Evolutionary conservation across 2,113 vertebrate genomes (phyloP), one percentile per base, ranked within the genome.

Genomic region (Gymnobelideus leadbeateri): DNA sequence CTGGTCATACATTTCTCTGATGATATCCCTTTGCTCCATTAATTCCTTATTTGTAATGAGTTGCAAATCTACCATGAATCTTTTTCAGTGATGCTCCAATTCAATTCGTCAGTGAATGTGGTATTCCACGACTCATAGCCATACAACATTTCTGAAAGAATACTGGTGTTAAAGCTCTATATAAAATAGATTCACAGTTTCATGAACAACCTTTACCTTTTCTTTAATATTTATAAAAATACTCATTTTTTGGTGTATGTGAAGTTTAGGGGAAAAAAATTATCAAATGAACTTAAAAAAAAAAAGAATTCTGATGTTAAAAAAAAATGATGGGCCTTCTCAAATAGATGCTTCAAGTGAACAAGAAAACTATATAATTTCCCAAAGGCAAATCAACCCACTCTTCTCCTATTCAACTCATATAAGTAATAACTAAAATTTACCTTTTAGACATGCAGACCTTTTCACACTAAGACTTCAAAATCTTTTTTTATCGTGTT

Each of bases 361-460:
- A 43, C 23, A 77, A 77, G 37, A n/a, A 4, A 84, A 21, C 68
- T 84, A 43, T 43, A 2, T 21, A 84, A 84, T 43, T 84, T 84
- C n/a, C n/a, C 61, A 77, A 77, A 77, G 37, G 61, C 61, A 77
- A 68, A 68, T 68, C 61, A 68, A 37, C 31, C 28, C 19, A 43
- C 6, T 43, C 14, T 84, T 16, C n/a, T n/a, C n/a, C 68, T n/a
- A 43, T 84, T 84, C 37, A 84, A 19, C 37, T 43, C 68, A 43
- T 43, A 8, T 84, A 84, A 8, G 1, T 5, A 90, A 23, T 53
- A 94, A 94, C 1, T 68, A 93, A 91, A 89, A 28, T 92, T 89
- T 14, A 57, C 0, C 68, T 92, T 96, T 84, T 89, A 91, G 49
- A 96, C 3, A 96, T 10, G 5, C 89, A 95, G 77, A 94, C 50